phyloP scores from a whole-genome alignment of 2,113 vertebrate genomes.

The Megaceryle torquata region DNA sequence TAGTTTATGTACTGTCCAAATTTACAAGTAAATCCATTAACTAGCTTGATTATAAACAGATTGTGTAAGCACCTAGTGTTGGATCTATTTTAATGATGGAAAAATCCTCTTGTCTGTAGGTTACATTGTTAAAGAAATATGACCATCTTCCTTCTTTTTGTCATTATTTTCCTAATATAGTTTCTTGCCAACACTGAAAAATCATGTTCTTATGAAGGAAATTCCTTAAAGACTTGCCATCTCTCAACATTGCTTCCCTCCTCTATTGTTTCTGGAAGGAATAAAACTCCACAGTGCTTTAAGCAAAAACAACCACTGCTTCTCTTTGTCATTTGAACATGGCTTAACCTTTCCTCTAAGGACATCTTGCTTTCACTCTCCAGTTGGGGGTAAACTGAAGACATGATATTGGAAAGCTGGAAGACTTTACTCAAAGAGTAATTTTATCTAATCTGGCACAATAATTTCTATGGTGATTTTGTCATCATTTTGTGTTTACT shows the following conservation, averaged over 20 bases:
- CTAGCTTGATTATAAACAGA: background rate
- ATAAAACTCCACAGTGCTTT: conserved; percentile 21
- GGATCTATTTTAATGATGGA: background rate
- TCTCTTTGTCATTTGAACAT: conserved; percentile 20
- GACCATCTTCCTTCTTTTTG: conserved; percentile 19
- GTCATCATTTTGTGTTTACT: conserved; percentile 26
- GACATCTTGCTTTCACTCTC: conserved; percentile 3
- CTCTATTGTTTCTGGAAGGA: conserved; percentile 58
- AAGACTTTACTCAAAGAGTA: background rate
- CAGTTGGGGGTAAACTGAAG: background rate
- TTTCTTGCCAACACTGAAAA: conserved; percentile 49
- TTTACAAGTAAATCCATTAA: background rate
- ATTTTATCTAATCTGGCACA: background rate
- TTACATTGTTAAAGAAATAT: conserved; percentile 29
- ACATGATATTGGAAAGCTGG: background rate
- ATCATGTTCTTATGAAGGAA: conserved; percentile 44
- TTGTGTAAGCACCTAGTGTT: background rate
- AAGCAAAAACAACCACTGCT: background rate
- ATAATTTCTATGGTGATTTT: background rate
- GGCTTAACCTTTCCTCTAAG: conserved; percentile 23
- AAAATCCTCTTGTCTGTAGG: background rate
- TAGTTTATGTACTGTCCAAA: background rate
- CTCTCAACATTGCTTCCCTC: background rate
- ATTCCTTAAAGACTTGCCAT: conserved; percentile 51
- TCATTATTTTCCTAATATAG: conserved; percentile 6